Conservation (phyloP, 2,113 vertebrate species). For the Procapra przewalskii region DNA sequence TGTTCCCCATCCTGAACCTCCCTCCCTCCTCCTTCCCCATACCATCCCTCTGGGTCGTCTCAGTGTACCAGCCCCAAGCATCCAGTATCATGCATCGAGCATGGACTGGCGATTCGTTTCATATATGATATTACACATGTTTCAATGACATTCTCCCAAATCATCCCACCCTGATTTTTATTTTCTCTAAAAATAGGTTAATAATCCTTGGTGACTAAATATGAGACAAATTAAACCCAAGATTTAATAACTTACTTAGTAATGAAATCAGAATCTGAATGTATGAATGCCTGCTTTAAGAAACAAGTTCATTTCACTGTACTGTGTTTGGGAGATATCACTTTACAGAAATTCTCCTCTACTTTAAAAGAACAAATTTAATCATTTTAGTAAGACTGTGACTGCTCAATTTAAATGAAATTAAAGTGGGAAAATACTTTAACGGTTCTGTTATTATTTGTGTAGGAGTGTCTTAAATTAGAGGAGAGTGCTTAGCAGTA, state of each 20-base stretch:
- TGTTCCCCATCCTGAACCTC: too few species aligned
- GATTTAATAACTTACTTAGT: neutral
- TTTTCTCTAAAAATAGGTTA: neutral
- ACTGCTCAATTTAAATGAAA: conserved; percentile 8
- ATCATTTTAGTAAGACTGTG: neutral
- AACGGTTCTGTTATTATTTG: neutral
- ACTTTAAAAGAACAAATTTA: neutral
- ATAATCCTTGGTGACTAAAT: neutral
- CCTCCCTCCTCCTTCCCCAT: too few species aligned
- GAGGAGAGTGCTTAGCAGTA: neutral
- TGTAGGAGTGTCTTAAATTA: neutral
- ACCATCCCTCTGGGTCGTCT: fast-evolving
- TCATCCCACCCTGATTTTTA: neutral
- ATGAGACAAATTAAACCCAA: neutral
- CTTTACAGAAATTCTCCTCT: neutral
- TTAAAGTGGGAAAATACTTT: neutral
- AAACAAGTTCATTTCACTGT: neutral
- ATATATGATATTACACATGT: too few species aligned
- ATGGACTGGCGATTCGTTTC: too few species aligned
- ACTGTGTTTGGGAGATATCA: neutral
- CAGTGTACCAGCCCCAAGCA: too few species aligned
- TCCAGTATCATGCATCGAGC: too few species aligned
- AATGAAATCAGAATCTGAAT: neutral
- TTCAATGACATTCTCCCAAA: too few species aligned
- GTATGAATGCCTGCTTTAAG: neutral